phyloP scores from a whole-genome alignment of 2,113 vertebrate species.

The Opisthocomus hoazin region DNA sequence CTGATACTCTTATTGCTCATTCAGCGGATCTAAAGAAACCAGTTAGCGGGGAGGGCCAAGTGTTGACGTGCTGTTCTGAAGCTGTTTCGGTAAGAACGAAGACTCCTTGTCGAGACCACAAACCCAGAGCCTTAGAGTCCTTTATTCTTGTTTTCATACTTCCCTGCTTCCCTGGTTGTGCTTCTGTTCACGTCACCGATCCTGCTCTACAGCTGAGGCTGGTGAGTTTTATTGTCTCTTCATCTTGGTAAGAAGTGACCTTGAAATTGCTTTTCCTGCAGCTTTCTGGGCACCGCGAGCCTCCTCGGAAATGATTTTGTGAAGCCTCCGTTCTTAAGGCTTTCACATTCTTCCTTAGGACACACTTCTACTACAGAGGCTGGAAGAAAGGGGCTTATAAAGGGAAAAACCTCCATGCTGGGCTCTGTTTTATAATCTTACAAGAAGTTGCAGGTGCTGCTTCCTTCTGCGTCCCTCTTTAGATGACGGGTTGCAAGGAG shows the following conservation, averaged over 20 bases:
- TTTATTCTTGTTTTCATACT: neutral
- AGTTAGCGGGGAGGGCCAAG: neutral
- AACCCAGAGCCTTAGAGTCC: neutral
- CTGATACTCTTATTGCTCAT: neutral
- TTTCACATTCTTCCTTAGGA: neutral
- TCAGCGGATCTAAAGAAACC: neutral
- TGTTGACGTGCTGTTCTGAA: neutral
- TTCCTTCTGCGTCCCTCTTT: neutral
- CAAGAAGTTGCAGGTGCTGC: neutral
- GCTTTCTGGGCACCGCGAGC: neutral
- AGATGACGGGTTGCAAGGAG: neutral
- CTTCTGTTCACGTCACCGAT: neutral
- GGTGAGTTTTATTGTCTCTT: neutral
- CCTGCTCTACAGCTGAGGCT: neutral
- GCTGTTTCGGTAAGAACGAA: rapidly evolving
- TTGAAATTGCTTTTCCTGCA: neutral
- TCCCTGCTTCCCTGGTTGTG: neutral
- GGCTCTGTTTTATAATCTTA: neutral
- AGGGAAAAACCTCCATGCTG: neutral
- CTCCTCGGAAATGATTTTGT: neutral
- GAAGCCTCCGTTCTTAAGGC: neutral
- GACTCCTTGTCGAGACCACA: neutral
- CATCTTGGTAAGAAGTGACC: neutral
- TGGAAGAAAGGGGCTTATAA: neutral
- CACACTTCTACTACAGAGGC: neutral